Percentiles rank a stretch among this genome's conserved stretches.
Evolutionary conservation across 2,888 invertebrate species (phyloP).

Genomic region (Pachliopta kotzebuea): DNA sequence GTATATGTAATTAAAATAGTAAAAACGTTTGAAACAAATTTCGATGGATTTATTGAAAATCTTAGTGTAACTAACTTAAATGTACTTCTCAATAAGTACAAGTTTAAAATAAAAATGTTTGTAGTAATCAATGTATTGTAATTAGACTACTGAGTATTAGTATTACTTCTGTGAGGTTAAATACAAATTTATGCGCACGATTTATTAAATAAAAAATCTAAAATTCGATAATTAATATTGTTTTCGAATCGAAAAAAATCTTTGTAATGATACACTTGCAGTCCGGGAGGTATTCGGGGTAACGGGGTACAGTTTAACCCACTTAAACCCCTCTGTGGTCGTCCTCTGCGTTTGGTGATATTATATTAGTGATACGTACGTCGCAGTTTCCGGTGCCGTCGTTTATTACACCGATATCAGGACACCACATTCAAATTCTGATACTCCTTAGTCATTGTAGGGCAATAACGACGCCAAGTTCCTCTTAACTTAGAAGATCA

Average conservation of each 20-base stretch:
- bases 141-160: not conserved
- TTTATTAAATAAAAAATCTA: not conserved
- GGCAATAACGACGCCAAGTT: too few relatives aligned
- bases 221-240: not conserved
- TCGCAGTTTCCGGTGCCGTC: too few relatives aligned
- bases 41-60: not conserved
- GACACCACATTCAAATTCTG: too few relatives aligned
- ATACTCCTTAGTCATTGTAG: too few relatives aligned
- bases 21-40: not conserved
- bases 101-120: conserved; percentile 1
- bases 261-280: too few relatives aligned
- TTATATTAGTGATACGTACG: too few relatives aligned
- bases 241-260: not conserved
- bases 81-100: conserved; percentile 2
- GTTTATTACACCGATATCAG: too few relatives aligned
- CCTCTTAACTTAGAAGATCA: too few relatives aligned
- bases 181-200: not conserved
- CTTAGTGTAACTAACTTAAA: not conserved
- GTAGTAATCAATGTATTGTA: not conserved
- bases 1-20: not conserved
- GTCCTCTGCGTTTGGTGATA: too few relatives aligned
- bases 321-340: too few relatives aligned
- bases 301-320: too few relatives aligned
- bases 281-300: too few relatives aligned
- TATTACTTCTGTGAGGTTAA: not conserved